phyloP scores from a whole-genome alignment of 2,888 invertebrate genomes.

The Eurois occulta region DNA sequence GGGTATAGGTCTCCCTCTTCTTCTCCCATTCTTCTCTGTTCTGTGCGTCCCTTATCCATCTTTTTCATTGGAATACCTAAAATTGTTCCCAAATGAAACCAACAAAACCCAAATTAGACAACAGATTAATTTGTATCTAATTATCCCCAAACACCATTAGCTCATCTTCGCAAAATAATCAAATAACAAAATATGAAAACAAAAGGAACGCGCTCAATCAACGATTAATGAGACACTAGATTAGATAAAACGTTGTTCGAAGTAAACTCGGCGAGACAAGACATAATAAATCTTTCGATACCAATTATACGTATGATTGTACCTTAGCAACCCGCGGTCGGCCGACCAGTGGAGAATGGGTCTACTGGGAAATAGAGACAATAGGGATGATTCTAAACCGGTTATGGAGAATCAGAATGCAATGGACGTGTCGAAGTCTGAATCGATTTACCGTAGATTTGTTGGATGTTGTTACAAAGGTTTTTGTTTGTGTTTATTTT shows the following conservation, averaged over 20 bases:
- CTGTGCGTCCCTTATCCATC: too few relatives aligned
- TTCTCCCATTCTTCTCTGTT: too few relatives aligned
- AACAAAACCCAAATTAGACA: slow-evolving; percentile 23
- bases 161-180: slow-evolving; percentile 70
- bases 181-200: slow-evolving; percentile 82
- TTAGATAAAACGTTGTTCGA: slow-evolving; percentile 84
- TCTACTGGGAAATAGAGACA: slow-evolving; percentile 84
- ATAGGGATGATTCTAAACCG: slow-evolving; percentile 73
- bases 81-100: background rate
- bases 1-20: too few relatives aligned
- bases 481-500: slow-evolving; percentile 12
- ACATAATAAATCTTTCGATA: slow-evolving; percentile 85
- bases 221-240: slow-evolving; percentile 83
- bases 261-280: slow-evolving; percentile 81
- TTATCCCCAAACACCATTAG: slow-evolving; percentile 51
- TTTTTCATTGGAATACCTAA: background rate
- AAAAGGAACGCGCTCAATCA: slow-evolving; percentile 82
- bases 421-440: slow-evolving; percentile 49
- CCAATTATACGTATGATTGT: slow-evolving; percentile 87
- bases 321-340: slow-evolving; percentile 69
- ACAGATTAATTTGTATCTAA: slow-evolving; percentile 40
- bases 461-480: slow-evolving; percentile 12
- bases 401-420: slow-evolving; percentile 62
- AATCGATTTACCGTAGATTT: slow-evolving; percentile 47
- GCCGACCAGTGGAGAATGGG: slow-evolving; percentile 76